Conservation (phyloP, 2,797 vertebrate genomes). For the Todus mexicanus region DNA sequence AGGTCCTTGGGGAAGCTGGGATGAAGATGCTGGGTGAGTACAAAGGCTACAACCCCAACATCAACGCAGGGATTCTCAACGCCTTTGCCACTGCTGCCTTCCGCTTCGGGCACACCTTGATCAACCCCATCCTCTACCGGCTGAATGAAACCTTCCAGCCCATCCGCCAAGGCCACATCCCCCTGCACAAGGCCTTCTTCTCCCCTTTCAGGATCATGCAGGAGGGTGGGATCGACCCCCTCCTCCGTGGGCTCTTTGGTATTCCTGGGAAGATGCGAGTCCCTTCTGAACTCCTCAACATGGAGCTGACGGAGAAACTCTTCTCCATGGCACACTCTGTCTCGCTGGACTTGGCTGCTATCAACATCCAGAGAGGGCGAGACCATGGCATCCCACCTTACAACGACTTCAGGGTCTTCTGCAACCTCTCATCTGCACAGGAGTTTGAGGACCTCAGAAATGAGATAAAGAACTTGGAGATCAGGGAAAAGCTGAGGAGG, state of each 20-base stretch:
- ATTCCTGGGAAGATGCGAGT: conserved; percentile 75
- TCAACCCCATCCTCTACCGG: conserved; percentile 72
- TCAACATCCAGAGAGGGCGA: conserved; percentile 75
- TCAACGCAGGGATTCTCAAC: conserved; percentile 70
- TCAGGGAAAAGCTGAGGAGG: conserved; percentile 76
- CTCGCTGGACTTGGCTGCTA: conserved; percentile 72
- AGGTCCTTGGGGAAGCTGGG: conserved; percentile 71
- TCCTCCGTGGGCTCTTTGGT: conserved; percentile 72
- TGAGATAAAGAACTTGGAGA: conserved; percentile 74
- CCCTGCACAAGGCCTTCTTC: conserved; percentile 76
- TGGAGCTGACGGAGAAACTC: conserved; percentile 75
- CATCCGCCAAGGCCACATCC: conserved; percentile 68
- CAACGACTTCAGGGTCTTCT: conserved; percentile 75
- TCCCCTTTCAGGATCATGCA: conserved; percentile 73
- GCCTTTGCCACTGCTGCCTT: conserved; percentile 75
- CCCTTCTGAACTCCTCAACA: conserved; percentile 72
- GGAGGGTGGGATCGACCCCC: conserved; percentile 74
- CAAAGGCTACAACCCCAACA: conserved; percentile 68
- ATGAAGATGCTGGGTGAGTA: conserved; percentile 73
- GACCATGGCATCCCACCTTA: conserved; percentile 76
- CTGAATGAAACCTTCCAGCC: conserved; percentile 71
- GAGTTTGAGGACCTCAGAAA: conserved; percentile 76
- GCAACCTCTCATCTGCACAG: conserved; percentile 70
- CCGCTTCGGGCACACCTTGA: conserved; percentile 74
- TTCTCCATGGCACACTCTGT: conserved; percentile 76